Evolutionary conservation across 92 coral and sea anemone genomes (phyloP), one percentile per base, ranked within the genome.

Genomic region (Chrysogorgia sp.): DNA sequence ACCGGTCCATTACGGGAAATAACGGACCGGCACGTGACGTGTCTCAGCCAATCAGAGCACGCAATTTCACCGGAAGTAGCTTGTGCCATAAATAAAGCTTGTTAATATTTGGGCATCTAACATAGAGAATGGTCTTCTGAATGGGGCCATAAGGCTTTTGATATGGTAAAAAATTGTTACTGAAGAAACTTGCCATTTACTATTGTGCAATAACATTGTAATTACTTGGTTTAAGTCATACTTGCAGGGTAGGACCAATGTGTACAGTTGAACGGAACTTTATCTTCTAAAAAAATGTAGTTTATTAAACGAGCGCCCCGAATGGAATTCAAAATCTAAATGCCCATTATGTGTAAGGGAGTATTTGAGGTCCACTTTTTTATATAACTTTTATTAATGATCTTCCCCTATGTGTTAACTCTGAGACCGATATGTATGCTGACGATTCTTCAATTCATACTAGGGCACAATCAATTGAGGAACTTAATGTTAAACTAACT

Each of bases 321-420:
- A n/a, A n/a, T n/a, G n/a, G n/a, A n/a, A n/a, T n/a, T n/a, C n/a
- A n/a, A n/a, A n/a, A n/a, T n/a, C n/a, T n/a, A n/a, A n/a, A n/a
- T n/a, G n/a, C n/a, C n/a, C n/a, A n/a, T n/a, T n/a, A n/a, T n/a
- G n/a, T n/a, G n/a, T n/a, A 81, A 15, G 79, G 79, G 52, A 86
- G 90, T 81, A 86, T 86, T 43, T 75, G 67, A 53, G 90, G 90
- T 59, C 86, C 89, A 17, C 28, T 75, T 37, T 58, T 81, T 7
- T 86, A 74, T 58, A 29, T 81, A 47, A 58, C 77, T 28, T 86
- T 86, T 40, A 75, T 81, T 29, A 85, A 85, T 28, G 82, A 85
- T 81, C 85, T 85, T 50, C 89, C 85, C 22, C 33, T 74, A 34
- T 77, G 20, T 21, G 67, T 85, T 60, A 63, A 81, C 63, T 60